Evolutionary conservation across 1,140 invertebrate genomes (phyloP).

Genomic region (Ceratina japonica): DNA sequence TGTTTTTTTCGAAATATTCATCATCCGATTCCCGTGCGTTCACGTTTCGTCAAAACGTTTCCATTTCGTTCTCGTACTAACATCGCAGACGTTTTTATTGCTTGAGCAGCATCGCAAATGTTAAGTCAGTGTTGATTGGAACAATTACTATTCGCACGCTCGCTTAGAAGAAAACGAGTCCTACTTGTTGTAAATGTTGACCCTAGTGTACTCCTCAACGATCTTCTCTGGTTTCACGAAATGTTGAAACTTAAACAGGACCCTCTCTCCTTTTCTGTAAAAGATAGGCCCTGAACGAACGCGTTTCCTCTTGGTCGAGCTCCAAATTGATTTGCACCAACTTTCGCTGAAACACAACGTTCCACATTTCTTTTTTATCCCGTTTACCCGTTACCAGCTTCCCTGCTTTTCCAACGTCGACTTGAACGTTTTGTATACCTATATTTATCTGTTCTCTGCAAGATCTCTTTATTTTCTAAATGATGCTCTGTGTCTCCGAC

Average conservation of each 20-base stretch:
- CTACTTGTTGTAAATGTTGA: slow-evolving; percentile 47
- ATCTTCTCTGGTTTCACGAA: slow-evolving; percentile 31
- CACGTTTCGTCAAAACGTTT: neutral
- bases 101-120: slow-evolving; percentile 2
- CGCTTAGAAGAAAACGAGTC: neutral
- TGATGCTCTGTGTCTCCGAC: slow-evolving; percentile 14
- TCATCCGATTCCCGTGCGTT: neutral
- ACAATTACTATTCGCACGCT: neutral
- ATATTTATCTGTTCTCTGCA: neutral
- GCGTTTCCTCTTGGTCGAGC: slow-evolving; percentile 18
- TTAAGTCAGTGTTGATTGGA: neutral
- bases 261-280: slow-evolving; percentile 1
- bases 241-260: slow-evolving; percentile 43
- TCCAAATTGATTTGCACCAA: slow-evolving; percentile 27
- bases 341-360: slow-evolving; percentile 32
- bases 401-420: neutral
- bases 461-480: neutral
- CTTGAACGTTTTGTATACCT: neutral
- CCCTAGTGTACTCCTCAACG: slow-evolving; percentile 30
- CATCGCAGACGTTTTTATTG: neutral
- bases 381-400: neutral
- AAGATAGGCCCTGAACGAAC: slow-evolving; percentile 14
- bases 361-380: too few relatives aligned
- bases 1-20: neutral
- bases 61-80: neutral